Evolutionary conservation across 2,888 invertebrate genomes (phyloP), one percentile per base, ranked within the genome.

Genomic region (Calameuta pallipes): DNA sequence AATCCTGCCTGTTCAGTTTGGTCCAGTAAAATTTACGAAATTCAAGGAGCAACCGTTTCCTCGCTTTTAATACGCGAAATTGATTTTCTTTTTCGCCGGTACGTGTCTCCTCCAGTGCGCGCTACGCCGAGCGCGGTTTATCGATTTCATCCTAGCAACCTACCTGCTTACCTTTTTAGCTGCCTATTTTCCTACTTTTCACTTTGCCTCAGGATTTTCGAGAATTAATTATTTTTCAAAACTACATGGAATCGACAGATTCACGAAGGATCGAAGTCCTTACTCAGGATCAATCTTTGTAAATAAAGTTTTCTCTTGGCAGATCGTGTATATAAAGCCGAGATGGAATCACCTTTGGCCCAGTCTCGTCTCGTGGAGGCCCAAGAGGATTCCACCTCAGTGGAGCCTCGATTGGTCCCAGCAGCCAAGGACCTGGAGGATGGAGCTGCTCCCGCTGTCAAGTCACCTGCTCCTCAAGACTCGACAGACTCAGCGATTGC

Each of bases 271-370:
- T 56, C 56, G 0, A 56, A 9, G 1, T 56, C 9, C 56, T 56
- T 56, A 1, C 23, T 56, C 2, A 9, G 56, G 9, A 56, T 0
- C 23, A 56, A 23, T 56, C 56, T 23, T 56, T 56, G 2, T 23
- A 56, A 56, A 56, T 56, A 56, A 23, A 9, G 68, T 75, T 73
- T 80, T 73, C 80, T 81, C 36, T 74, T 77, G 4, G 69, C 83
- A 88, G 88, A 81, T 80, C 79, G 56, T 74, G 56, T 74, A 81
- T 70, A 78, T 73, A 78, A 78, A 77, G 82, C 82, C 87, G 87
- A 88, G 85, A 90, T 91, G 90, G 90, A 91, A 87, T 88, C 87
- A 80, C 81, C 89, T 85, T 87, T 80, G 86, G 87, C 81, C 81
- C 79, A 85, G 83, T 85, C 85, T 76, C 76, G 73, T 75, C 82